Conservation (phyloP, 2,888 invertebrate species). For the Erebia palarica region DNA sequence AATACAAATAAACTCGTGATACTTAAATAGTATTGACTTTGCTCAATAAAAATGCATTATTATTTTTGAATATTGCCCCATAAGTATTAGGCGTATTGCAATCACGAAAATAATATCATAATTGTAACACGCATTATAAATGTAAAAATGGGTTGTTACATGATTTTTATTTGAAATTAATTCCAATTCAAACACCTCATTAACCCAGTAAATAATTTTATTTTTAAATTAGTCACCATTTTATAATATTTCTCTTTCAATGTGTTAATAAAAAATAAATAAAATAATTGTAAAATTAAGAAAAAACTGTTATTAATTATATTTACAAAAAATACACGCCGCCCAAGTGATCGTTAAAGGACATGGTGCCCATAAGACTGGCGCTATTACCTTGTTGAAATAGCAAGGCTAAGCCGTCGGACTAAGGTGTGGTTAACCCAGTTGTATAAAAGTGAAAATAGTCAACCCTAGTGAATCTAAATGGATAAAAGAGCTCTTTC, state of each 20-base stretch:
- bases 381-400: too few species aligned
- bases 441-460: conserved; percentile 27
- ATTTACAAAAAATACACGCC: too few species aligned
- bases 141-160: not conserved
- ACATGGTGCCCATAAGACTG: too few species aligned
- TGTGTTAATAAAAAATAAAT: too few species aligned
- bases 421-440: not conserved
- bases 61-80: too few species aligned
- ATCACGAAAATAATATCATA: not conserved
- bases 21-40: not conserved
- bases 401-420: too few species aligned
- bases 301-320: too few species aligned
- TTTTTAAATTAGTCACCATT: too few species aligned
- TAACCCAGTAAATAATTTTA: conserved; percentile 15
- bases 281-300: too few species aligned
- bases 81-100: not conserved
- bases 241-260: too few species aligned
- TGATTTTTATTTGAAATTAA: conserved; percentile 28
- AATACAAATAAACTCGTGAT: not conserved
- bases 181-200: conserved; percentile 30
- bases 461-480: conserved; percentile 40
- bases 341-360: too few species aligned
- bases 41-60: not conserved
- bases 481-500: conserved; percentile 41
- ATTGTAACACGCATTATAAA: not conserved